Conservation (phyloP, 2,113 vertebrate genomes). For the Rhea americana region DNA sequence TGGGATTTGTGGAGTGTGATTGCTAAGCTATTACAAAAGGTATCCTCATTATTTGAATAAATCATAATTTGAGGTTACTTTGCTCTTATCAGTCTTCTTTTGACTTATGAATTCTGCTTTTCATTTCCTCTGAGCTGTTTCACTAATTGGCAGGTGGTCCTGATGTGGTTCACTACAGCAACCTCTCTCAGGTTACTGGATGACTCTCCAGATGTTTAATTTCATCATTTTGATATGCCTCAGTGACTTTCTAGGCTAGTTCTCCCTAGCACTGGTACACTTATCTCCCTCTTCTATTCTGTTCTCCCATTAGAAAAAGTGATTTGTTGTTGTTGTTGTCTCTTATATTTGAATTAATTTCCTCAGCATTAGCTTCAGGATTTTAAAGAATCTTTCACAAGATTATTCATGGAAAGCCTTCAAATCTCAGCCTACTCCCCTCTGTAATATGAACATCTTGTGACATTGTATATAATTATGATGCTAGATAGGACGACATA, state of each 20-base stretch:
- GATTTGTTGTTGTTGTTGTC: neutral
- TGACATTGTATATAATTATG: neutral
- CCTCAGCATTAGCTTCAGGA: neutral
- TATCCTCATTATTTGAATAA: conserved; percentile 21
- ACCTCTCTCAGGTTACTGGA: conserved; percentile 42
- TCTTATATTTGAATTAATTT: conserved; percentile 41
- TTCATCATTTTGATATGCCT: conserved; percentile 49
- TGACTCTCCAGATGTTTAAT: conserved; percentile 69
- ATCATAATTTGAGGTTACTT: conserved; percentile 27
- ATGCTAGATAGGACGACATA: neutral
- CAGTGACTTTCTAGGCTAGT: conserved; percentile 60
- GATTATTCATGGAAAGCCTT: neutral
- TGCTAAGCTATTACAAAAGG: conserved; percentile 23
- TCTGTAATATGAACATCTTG: neutral
- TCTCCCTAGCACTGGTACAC: conserved; percentile 4
- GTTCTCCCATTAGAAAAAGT: conserved; percentile 23
- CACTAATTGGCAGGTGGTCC: conserved; percentile 60
- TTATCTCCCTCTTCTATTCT: neutral
- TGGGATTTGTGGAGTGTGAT: neutral
- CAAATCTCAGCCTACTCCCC: neutral
- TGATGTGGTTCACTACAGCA: conserved; percentile 61
- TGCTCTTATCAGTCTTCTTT: conserved; percentile 25
- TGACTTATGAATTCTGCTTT: conserved; percentile 18
- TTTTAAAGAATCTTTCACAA: conserved; percentile 31
- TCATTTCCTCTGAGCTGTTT: conserved; percentile 43